Evolutionary conservation across 2,797 vertebrate genomes (phyloP).

Genomic region (Otolemur crassicaudatus): DNA sequence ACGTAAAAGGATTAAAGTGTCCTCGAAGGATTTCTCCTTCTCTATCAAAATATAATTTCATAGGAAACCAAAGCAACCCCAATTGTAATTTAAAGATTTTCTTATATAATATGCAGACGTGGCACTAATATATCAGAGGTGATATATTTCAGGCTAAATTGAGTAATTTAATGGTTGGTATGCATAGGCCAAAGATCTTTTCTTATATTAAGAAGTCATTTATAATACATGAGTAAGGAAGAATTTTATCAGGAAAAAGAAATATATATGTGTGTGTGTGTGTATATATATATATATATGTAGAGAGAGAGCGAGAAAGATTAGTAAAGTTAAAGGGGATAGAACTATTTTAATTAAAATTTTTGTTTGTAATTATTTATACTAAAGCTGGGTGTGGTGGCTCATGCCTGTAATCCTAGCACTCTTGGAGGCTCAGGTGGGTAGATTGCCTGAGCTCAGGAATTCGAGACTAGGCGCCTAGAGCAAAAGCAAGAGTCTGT

Average conservation of each 20-base stretch:
- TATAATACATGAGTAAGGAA: conserved; percentile 4
- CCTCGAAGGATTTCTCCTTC: background rate
- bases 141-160: conserved; percentile 16
- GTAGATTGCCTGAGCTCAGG: no score
- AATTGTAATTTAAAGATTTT: conserved; percentile 55
- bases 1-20: conserved; percentile 17
- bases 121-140: conserved; percentile 41
- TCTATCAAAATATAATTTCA: conserved; percentile 40
- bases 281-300: no score
- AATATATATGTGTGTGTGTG: no score
- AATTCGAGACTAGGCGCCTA: no score
- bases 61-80: conserved; percentile 17
- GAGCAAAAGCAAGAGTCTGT: no score
- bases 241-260: background rate
- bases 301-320: background rate
- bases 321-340: conserved; percentile 27
- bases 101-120: background rate
- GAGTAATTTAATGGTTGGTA: conserved; percentile 29
- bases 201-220: conserved; percentile 30
- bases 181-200: background rate
- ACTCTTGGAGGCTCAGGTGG: no score
- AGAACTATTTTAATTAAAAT: conserved; percentile 54
- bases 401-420: no score
- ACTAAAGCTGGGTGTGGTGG: background rate
- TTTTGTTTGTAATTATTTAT: conserved; percentile 54